These are phyloP conservation scores for Drosophila jambulina DNA, from an alignment of 1,140 invertebrate genomes.

Conservation along the genomic window DNA sequence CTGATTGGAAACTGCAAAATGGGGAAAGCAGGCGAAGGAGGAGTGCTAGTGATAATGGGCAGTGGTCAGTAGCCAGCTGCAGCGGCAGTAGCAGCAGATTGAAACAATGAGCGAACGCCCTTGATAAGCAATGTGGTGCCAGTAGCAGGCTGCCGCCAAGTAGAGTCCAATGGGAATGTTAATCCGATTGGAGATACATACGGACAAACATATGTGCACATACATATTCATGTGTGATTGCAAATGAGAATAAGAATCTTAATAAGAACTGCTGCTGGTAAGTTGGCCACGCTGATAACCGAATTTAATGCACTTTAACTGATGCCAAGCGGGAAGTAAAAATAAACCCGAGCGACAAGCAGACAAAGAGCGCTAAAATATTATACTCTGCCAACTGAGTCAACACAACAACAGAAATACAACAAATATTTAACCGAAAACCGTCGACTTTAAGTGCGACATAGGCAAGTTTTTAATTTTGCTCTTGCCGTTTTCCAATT, in stretches of 20 bases:
- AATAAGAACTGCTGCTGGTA: too few species aligned
- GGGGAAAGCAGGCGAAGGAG: conserved; percentile 1
- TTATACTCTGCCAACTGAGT: conserved; percentile 27
- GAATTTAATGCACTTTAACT: conserved; percentile 33
- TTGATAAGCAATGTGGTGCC: conserved; percentile 39
- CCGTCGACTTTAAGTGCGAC: neutral
- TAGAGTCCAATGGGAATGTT: conserved; percentile 16
- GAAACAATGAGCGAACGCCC: conserved; percentile 12
- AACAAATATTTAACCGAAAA: neutral
- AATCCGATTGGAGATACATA: conserved; percentile 8
- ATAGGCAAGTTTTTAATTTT: conserved; percentile 3
- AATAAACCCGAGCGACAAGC: conserved; percentile 34
- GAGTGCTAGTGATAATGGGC: conserved; percentile 4
- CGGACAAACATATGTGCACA: neutral
- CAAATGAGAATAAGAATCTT: conserved; percentile 13
- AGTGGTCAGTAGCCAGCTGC: conserved; percentile 8
- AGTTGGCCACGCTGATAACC: conserved; percentile 34
- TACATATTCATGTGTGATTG: conserved; percentile 2
- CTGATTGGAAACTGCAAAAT: neutral
- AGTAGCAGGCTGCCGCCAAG: conserved; percentile 38
- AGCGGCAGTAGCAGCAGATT: conserved; percentile 13
- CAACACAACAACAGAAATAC: conserved; percentile 17
- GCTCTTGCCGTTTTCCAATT: conserved; percentile 1
- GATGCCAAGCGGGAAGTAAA: conserved; percentile 21
- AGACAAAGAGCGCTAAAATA: conserved; percentile 31